These are phyloP conservation scores for Anagyrus pseudococci DNA, from an alignment of 2,888 invertebrate genomes.

Conservation along the genomic window DNA sequence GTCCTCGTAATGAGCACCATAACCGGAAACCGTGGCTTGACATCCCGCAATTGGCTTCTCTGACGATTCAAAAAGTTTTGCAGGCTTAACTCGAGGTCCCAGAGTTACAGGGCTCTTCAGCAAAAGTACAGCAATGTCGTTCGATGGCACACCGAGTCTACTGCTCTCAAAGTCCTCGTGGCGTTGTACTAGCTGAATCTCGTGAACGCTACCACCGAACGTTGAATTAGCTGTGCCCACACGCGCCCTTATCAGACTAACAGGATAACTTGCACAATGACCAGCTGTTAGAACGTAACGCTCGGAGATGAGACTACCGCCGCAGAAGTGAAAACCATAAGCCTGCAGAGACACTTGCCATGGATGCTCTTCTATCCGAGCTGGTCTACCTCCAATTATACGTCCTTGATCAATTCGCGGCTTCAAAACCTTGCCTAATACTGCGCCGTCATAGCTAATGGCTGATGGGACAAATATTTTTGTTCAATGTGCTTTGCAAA, in stretches of 20 bases:
- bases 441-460: too few species aligned
- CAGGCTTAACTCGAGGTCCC: constrained; percentile 4
- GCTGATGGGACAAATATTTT: too few species aligned
- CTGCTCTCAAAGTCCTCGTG: constrained; percentile 1
- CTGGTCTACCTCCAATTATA: constrained; percentile 64
- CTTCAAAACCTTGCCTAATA: too few species aligned
- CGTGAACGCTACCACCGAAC: not conserved
- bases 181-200: not conserved
- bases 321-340: constrained; percentile 64
- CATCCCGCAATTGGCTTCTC: not conserved
- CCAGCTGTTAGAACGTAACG: constrained; percentile 67
- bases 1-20: constrained; percentile 1
- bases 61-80: constrained; percentile 12
- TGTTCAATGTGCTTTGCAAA: too few species aligned
- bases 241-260: constrained; percentile 54
- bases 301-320: constrained; percentile 65
- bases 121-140: constrained; percentile 27
- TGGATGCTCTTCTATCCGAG: constrained; percentile 63
- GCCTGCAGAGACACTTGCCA: constrained; percentile 63
- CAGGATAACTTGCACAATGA: constrained; percentile 59
- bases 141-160: not conserved
- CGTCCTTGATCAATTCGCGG: too few species aligned
- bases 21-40: constrained; percentile 2
- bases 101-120: constrained; percentile 26
- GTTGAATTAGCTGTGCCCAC: not conserved